Percentiles rank a stretch among this genome's conserved stretches.
phyloP scores from a whole-genome alignment of 1,140 invertebrate genomes.

The Drosophila littoralis region DNA sequence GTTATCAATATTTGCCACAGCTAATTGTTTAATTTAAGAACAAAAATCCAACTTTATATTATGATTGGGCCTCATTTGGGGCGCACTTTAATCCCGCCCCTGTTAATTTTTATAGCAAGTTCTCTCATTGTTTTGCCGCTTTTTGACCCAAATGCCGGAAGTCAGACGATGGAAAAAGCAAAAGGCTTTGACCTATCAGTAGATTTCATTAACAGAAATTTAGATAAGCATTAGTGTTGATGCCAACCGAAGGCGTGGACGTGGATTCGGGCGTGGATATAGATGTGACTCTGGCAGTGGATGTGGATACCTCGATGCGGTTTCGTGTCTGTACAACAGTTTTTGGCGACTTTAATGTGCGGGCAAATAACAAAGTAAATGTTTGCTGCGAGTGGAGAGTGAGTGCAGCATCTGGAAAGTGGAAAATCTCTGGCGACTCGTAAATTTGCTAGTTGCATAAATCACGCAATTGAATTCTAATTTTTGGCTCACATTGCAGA shows the following conservation, averaged over 20 bases:
- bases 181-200: constrained; percentile 55
- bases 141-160: constrained; percentile 49
- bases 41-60: background rate
- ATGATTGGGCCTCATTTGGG: background rate
- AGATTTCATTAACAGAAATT: constrained; percentile 70
- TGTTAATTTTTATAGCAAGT: constrained; percentile 24
- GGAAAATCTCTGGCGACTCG: constrained; percentile 63
- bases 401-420: constrained; percentile 33
- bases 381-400: background rate
- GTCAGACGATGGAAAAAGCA: constrained; percentile 27
- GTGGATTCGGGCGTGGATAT: background rate
- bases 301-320: background rate
- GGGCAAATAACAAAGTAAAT: constrained; percentile 18
- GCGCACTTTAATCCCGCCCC: background rate
- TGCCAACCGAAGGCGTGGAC: constrained; percentile 39
- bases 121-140: constrained; percentile 20
- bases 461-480: constrained; percentile 81
- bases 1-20: too few relatives aligned
- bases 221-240: constrained; percentile 69
- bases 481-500: constrained; percentile 52
- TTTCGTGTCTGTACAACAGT: background rate
- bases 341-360: constrained; percentile 44
- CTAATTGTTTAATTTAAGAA: background rate
- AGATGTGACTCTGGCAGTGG: too few relatives aligned
- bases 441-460: constrained; percentile 74